Conservation (phyloP, 2,888 invertebrate species). For the Odontomyia ornata region DNA sequence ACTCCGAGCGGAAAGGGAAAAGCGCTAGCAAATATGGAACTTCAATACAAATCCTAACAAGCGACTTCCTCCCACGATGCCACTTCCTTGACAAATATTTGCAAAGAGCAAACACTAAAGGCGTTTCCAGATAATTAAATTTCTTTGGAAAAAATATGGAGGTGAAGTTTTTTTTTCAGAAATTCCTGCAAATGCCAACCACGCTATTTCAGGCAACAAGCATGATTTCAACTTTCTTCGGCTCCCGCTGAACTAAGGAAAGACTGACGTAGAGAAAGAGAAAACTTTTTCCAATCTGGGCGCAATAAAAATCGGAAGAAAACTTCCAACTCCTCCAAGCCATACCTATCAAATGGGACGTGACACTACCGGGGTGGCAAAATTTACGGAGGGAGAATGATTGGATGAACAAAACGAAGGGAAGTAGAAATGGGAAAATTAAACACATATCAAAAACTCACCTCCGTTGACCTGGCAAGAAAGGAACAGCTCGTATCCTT, state of each 20-base stretch:
- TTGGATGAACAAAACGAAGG: too few relatives aligned
- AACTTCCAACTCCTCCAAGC: conserved; percentile 9
- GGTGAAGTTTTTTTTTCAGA: not conserved
- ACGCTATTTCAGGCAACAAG: not conserved
- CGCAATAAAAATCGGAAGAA: not conserved
- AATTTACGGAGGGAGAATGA: not conserved
- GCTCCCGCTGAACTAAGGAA: too few relatives aligned
- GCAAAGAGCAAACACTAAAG: conserved; percentile 16
- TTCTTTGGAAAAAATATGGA: not conserved
- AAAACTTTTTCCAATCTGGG: not conserved
- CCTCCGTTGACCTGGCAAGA: conserved; percentile 89
- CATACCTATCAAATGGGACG: not conserved
- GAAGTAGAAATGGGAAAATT: conserved; percentile 15
- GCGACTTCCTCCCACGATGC: too few relatives aligned
- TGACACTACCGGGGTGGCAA: not conserved
- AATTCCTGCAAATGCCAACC: not conserved
- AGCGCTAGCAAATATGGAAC: too few relatives aligned
- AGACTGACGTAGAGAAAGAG: not conserved
- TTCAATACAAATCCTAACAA: too few relatives aligned
- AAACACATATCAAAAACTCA: conserved; percentile 63
- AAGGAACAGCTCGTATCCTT: conserved; percentile 83
- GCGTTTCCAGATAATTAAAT: conserved; percentile 41
- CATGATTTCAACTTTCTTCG: not conserved
- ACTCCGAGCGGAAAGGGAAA: too few relatives aligned
- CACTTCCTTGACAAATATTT: not conserved